A percentile compares a stretch with the other conserved stretches of the same genome.
Conservation (phyloP, 2,888 invertebrate genomes). For the Tetropium fuscum region DNA sequence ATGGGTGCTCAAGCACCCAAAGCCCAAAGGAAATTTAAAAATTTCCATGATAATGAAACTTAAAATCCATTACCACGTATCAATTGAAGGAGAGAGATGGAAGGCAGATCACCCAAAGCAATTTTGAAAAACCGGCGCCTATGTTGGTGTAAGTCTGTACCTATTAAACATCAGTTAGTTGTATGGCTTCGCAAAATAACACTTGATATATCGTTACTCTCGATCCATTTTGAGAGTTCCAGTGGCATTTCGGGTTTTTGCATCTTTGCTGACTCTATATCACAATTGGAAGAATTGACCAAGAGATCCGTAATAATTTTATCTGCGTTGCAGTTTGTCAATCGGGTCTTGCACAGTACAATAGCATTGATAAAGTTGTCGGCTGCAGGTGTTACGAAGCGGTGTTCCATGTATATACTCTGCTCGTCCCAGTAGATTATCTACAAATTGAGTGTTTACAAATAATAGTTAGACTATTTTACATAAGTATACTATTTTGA, state of each 20-base stretch:
- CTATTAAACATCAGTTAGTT: too few species aligned
- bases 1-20: too few species aligned
- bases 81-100: too few species aligned
- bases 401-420: conserved; percentile 86
- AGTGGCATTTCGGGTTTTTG: conserved; percentile 73
- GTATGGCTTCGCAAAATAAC: conserved; percentile 69
- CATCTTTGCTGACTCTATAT: conserved; percentile 58
- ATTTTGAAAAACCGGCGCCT: too few species aligned
- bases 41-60: too few species aligned
- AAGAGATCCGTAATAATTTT: conserved; percentile 66
- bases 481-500: too few species aligned
- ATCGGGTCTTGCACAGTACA: conserved; percentile 70
- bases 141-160: too few species aligned
- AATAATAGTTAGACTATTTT: too few species aligned
- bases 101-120: too few species aligned
- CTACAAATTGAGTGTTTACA: too few species aligned
- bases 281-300: conserved; percentile 41
- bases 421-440: conserved; percentile 89
- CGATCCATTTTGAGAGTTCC: conserved; percentile 78
- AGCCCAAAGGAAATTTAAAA: too few species aligned
- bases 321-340: conserved; percentile 71
- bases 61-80: too few species aligned
- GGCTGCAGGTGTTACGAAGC: conserved; percentile 76
- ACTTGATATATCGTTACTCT: conserved; percentile 79
- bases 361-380: conserved; percentile 80